phyloP scores from a whole-genome alignment of 2,797 vertebrate genomes.

The Darevskia nairensis region DNA sequence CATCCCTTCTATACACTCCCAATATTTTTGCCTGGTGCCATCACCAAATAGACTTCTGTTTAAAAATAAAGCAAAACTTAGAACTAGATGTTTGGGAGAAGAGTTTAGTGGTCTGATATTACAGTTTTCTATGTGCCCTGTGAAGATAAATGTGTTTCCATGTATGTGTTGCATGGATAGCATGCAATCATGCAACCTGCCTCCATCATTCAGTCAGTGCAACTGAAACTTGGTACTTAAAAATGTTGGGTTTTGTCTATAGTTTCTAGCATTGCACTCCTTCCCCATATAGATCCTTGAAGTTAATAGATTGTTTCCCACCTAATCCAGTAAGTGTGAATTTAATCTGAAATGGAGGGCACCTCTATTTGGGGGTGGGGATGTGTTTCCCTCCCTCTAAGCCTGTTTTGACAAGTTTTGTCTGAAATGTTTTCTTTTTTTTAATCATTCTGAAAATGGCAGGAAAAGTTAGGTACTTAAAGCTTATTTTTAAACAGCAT shows the following conservation, averaged over 20 bases:
- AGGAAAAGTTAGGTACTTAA: constrained; percentile 63
- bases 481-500: constrained; percentile 54
- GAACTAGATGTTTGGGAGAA: neutral
- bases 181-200: neutral
- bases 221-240: neutral
- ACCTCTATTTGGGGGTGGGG: neutral
- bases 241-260: neutral
- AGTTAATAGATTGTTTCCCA: constrained; percentile 10
- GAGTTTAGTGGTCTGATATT: neutral
- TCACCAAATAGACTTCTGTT: neutral
- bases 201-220: neutral
- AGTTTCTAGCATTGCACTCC: neutral
- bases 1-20: neutral
- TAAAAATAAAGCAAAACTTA: neutral
- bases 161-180: neutral
- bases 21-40: neutral
- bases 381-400: constrained; percentile 6
- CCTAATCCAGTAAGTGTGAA: constrained; percentile 9
- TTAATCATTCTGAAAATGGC: constrained; percentile 55
- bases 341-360: neutral
- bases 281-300: neutral
- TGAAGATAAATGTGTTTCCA: neutral
- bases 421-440: constrained; percentile 38
- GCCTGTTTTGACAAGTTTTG: constrained; percentile 21
- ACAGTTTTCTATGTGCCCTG: no score